A percentile compares a stretch with the other conserved stretches of the same genome.
These are phyloP conservation scores for Cyrtonyx montezumae DNA, from an alignment of 2,113 vertebrate species.

Conservation along the genomic window DNA sequence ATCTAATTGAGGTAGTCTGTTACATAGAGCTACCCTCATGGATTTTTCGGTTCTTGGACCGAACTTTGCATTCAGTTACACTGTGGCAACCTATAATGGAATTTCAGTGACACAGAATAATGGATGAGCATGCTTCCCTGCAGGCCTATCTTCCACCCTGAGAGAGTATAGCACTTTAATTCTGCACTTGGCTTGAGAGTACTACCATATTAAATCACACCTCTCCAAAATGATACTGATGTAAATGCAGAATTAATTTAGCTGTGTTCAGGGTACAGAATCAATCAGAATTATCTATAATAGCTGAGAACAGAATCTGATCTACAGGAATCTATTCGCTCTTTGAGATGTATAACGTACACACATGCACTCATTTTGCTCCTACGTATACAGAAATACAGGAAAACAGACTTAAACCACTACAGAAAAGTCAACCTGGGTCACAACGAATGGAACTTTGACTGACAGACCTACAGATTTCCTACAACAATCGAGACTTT, in stretches of 20 bases:
- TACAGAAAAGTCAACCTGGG: not conserved
- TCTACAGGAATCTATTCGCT: not conserved
- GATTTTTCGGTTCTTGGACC: not conserved
- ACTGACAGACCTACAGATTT: not conserved
- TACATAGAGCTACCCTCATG: not conserved
- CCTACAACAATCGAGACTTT: not conserved
- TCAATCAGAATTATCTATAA: slow-evolving; percentile 9
- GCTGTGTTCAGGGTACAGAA: not conserved
- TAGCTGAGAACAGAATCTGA: not conserved
- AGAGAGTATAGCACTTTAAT: not conserved
- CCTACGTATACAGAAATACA: not conserved
- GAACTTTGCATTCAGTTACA: not conserved
- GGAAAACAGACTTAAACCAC: not conserved
- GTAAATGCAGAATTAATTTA: not conserved
- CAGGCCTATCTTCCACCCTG: not conserved
- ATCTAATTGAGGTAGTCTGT: not conserved
- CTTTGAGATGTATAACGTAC: not conserved
- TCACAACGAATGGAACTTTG: not conserved
- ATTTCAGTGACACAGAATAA: not conserved
- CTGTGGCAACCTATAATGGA: not conserved
- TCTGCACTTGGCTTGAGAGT: not conserved
- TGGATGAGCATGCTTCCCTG: not conserved
- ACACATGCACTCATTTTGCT: not conserved
- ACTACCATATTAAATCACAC: not conserved
- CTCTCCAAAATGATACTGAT: not conserved